Conservation (phyloP, 2,797 vertebrate species). For the Hyperoplus immaculatus region DNA sequence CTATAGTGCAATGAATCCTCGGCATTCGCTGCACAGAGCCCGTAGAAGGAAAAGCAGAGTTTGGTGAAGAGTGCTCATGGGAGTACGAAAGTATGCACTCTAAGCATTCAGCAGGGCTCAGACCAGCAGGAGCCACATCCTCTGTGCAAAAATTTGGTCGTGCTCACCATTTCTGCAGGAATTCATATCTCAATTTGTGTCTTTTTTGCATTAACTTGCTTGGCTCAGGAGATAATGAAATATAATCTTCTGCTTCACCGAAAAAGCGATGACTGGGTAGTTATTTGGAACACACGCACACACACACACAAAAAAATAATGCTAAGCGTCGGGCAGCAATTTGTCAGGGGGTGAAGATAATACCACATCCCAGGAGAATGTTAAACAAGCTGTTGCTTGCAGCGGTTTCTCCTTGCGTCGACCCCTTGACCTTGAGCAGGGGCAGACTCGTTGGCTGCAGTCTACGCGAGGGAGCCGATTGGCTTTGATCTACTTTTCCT, state of each 20-base stretch:
- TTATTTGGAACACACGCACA: constrained; percentile 39
- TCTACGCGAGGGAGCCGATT: constrained; percentile 83
- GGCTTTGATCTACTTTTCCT: constrained; percentile 85
- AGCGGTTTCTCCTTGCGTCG: constrained; percentile 72
- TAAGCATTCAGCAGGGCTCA: constrained; percentile 67
- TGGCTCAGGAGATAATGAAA: constrained; percentile 39
- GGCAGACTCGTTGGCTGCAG: constrained; percentile 83
- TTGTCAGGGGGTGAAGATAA: constrained; percentile 80
- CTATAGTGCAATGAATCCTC: constrained; percentile 67
- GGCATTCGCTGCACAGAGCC: constrained; percentile 59
- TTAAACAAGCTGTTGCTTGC: constrained; percentile 81
- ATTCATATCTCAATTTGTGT: constrained; percentile 64
- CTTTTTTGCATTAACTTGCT: constrained; percentile 23
- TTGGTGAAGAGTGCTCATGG: constrained; percentile 74
- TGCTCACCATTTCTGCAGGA: constrained; percentile 64
- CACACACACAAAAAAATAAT: constrained; percentile 49
- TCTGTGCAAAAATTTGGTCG: constrained; percentile 57
- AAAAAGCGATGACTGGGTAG: constrained; percentile 35
- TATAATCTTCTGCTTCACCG: constrained; percentile 42
- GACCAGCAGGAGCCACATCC: constrained; percentile 73
- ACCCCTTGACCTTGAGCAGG: constrained; percentile 80
- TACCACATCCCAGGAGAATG: constrained; percentile 79
- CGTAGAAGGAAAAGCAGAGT: constrained; percentile 75
- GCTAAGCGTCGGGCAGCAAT: constrained; percentile 67
- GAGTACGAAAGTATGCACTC: constrained; percentile 81